Percentiles rank a stretch among this genome's conserved stretches.
Conservation (phyloP, 1,140 invertebrate genomes). For the Drosophila ficusphila region DNA sequence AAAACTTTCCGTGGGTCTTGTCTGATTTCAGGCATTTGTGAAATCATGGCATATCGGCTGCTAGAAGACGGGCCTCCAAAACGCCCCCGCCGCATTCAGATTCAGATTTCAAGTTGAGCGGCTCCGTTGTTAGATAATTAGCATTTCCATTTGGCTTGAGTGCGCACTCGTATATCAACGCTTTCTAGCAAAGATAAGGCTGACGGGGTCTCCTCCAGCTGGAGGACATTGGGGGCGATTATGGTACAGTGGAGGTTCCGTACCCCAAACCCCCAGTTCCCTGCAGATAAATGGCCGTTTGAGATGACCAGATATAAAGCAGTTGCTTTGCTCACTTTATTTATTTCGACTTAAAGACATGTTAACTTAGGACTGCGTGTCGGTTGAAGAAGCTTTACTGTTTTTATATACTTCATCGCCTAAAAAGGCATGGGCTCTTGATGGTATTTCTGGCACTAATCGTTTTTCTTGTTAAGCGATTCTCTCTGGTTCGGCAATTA, state of each 20-base stretch:
- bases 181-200: slow-evolving; percentile 33
- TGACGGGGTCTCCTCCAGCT: slow-evolving; percentile 12
- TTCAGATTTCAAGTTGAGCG: slow-evolving; percentile 32
- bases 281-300: not conserved
- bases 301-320: not conserved
- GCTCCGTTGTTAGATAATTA: slow-evolving; percentile 75
- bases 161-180: slow-evolving; percentile 44
- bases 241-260: slow-evolving; percentile 8
- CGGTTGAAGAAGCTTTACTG: not conserved
- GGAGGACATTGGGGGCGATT: slow-evolving; percentile 27
- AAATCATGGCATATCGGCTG: slow-evolving; percentile 53
- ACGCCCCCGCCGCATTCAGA: not conserved
- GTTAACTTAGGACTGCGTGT: not conserved
- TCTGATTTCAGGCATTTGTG: slow-evolving; percentile 68
- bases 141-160: slow-evolving; percentile 70
- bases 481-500: slow-evolving; percentile 19
- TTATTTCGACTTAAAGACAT: not conserved
- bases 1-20: slow-evolving; percentile 68
- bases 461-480: slow-evolving; percentile 21
- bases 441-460: slow-evolving; percentile 19
- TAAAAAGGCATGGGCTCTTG: not conserved
- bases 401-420: not conserved
- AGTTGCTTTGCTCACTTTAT: not conserved
- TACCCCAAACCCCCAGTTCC: not conserved
- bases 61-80: slow-evolving; percentile 22